These are phyloP conservation scores for Serrognathus titanus DNA, from an alignment of 2,888 invertebrate species.

Conservation along the genomic window DNA sequence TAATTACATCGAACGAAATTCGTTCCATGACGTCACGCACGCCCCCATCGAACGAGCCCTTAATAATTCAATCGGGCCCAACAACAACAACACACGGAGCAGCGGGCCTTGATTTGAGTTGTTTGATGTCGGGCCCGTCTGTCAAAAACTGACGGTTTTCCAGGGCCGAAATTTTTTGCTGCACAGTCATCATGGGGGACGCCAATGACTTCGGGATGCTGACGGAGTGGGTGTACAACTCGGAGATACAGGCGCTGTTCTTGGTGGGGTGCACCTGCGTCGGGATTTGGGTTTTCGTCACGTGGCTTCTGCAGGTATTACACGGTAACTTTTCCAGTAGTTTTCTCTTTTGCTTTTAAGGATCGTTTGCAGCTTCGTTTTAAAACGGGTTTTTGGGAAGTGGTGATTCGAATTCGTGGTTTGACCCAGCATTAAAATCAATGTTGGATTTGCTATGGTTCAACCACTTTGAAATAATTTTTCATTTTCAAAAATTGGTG, in stretches of 20 bases:
- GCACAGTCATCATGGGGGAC: background rate
- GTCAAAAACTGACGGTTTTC: background rate
- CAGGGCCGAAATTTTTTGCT: background rate
- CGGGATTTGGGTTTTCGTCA: slow-evolving; percentile 29
- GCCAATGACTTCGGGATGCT: slow-evolving; percentile 5
- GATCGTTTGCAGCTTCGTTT: too few species aligned
- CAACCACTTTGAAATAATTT: too few species aligned
- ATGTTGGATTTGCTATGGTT: too few species aligned
- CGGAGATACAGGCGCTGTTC: slow-evolving; percentile 27
- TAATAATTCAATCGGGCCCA: background rate
- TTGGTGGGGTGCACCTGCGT: slow-evolving; percentile 28
- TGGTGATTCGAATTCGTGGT: too few species aligned
- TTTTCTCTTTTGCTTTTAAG: too few species aligned
- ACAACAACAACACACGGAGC: background rate
- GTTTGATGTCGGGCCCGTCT: background rate
- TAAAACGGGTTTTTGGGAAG: too few species aligned
- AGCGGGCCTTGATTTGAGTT: background rate
- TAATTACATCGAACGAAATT: background rate
- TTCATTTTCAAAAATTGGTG: too few species aligned
- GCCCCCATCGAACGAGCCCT: too few species aligned
- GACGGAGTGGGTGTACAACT: slow-evolving; percentile 19
- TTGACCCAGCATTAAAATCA: too few species aligned
- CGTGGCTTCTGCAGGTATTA: slow-evolving; percentile 28
- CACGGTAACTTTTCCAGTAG: too few species aligned
- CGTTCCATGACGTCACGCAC: background rate